Evolutionary conservation across 2,113 vertebrate species (phyloP), one percentile per base, ranked within the genome.

Genomic region (Phyllopteryx taeniolatus): DNA sequence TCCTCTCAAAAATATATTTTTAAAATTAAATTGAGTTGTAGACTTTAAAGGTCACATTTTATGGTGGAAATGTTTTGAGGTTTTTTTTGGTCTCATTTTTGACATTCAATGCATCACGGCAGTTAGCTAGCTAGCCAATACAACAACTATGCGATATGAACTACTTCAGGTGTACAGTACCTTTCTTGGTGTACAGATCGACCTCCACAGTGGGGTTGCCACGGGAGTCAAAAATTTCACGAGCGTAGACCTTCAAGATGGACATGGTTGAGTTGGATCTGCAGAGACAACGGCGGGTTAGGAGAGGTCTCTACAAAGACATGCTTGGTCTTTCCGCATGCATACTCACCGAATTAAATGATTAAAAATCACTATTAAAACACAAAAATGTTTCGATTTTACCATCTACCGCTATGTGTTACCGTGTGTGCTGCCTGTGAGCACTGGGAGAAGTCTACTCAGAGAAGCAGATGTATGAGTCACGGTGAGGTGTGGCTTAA

Each of bases 161-260:
- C 60, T 4, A 0, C 67, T 60, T 2, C 0, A 71, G 6, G 51
- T 14, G 2, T 74, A 68, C 49, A 84, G 42, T 91, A 98, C 97
- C 97, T 94, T 98, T 98, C 60, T 89, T 81, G 53, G 96, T 99
- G 79, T 59, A 94, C 31, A 99, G 94, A 70, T 99, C 96, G 8
- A 99, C 96, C 79, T 99, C 97, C 42, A 98, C 96, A 0, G 97
- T 99, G 93, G 97, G 97, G 74, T 99, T 99, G n/a, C 97, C 97
- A 92, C 97, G 96, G 10, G 97, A 99, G 92, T 99, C 97, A 4
- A 99, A 95, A 88, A 99, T 99, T 87, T 98, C 95, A 79, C 97
- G 95, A 81, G 96, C 95, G 0, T 91, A 84, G 79, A 99, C 83
- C 93, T 93, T 98, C 62, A 94, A 91, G 76, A 99, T 92, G 12